phyloP scores from a whole-genome alignment of 2,888 invertebrate genomes.

The Oscheius sp. region DNA sequence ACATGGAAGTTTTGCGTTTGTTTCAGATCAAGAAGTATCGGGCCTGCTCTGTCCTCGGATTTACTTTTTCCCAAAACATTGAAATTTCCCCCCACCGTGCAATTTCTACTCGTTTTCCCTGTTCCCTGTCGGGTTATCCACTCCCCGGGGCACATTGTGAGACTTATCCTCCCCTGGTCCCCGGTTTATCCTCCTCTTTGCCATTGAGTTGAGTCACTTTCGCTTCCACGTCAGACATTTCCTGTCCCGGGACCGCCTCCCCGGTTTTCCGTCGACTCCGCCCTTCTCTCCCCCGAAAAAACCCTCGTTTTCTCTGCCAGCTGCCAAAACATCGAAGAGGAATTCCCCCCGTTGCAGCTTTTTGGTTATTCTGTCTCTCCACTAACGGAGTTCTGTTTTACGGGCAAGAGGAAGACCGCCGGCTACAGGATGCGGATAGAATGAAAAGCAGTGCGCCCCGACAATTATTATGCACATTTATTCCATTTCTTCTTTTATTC shows the following conservation, averaged over 20 bases:
- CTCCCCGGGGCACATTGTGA: no score
- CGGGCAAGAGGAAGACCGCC: slow-evolving; percentile 8
- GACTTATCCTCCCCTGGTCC: no score
- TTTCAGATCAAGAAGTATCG: no score
- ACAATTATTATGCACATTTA: background rate
- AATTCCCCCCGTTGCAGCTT: background rate
- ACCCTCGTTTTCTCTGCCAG: slow-evolving; percentile 2
- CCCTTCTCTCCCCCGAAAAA: slow-evolving; percentile 1
- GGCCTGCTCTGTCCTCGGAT: no score
- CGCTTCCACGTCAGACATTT: background rate
- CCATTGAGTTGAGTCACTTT: slow-evolving; percentile 29
- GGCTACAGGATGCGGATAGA: slow-evolving; percentile 19
- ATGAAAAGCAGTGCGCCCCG: slow-evolving; percentile 12
- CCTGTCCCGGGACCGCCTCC: slow-evolving; percentile 12
- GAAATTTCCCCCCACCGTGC: no score
- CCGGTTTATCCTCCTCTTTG: background rate
- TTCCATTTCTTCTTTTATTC: background rate
- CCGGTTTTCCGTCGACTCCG: slow-evolving; percentile 11
- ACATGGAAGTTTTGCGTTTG: no score
- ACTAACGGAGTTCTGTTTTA: slow-evolving; percentile 29
- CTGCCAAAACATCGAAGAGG: slow-evolving; percentile 3
- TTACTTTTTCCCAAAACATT: no score
- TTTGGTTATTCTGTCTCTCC: slow-evolving; percentile 14
- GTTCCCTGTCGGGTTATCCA: no score
- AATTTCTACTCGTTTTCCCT: no score